A percentile compares a stretch with the other conserved stretches of the same genome.
These are phyloP conservation scores for Drosophila simulans DNA, from an alignment of 1,140 invertebrate genomes.

Conservation along the genomic window DNA sequence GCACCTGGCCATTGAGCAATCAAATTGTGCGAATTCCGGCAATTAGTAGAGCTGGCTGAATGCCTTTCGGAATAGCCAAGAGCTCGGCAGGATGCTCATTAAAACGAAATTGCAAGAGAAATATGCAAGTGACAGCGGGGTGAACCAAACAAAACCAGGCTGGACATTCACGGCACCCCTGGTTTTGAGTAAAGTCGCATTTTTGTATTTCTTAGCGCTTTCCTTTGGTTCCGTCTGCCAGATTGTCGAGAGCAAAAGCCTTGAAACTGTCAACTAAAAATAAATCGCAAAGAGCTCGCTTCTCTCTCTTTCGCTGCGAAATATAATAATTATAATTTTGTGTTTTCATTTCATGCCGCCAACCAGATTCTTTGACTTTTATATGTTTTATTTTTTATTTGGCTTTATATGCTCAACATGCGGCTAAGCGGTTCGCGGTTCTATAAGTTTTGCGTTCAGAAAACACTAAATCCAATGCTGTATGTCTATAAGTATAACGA, in stretches of 20 bases:
- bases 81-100: slow-evolving; percentile 52
- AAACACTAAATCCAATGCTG: slow-evolving; percentile 39
- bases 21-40: slow-evolving; percentile 61
- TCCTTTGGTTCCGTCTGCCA: slow-evolving; percentile 40
- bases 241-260: slow-evolving; percentile 55
- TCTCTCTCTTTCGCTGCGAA: slow-evolving; percentile 33
- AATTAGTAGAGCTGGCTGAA: slow-evolving; percentile 48
- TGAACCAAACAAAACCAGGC: slow-evolving; percentile 9
- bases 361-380: slow-evolving; percentile 49
- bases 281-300: slow-evolving; percentile 69
- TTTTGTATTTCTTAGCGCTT: slow-evolving; percentile 53
- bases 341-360: slow-evolving; percentile 53
- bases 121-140: slow-evolving; percentile 56
- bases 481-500: slow-evolving; percentile 25
- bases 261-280: slow-evolving; percentile 83
- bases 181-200: slow-evolving; percentile 58
- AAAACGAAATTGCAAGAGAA: slow-evolving; percentile 46
- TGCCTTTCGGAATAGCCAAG: slow-evolving; percentile 12
- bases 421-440: slow-evolving; percentile 10
- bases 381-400: slow-evolving; percentile 46
- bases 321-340: slow-evolving; percentile 71
- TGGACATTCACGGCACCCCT: slow-evolving; percentile 22
- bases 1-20: slow-evolving; percentile 64
- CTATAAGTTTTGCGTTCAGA: slow-evolving; percentile 33
- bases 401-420: slow-evolving; percentile 56